A percentile compares a stretch with the other conserved stretches of the same genome.
Evolutionary conservation across 2,797 vertebrate genomes (phyloP).

Genomic region (Allobates femoralis): DNA sequence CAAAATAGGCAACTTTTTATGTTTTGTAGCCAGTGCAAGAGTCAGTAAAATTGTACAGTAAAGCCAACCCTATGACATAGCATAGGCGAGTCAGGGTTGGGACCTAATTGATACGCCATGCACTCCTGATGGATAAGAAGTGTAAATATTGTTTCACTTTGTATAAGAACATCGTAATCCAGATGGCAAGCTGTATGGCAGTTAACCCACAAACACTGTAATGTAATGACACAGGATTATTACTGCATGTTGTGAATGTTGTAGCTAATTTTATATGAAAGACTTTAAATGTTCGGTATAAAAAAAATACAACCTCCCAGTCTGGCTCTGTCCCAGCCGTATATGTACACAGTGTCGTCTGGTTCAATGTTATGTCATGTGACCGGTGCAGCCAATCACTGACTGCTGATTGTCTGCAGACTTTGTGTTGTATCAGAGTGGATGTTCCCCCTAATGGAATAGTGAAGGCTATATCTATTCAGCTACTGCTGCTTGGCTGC

Average conservation of each 20-base stretch:
- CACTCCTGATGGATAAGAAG: not conserved
- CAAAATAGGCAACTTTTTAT: not conserved
- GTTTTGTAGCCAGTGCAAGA: not conserved
- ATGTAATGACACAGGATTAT: not conserved
- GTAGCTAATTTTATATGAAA: not conserved
- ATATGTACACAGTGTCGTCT: too few species aligned
- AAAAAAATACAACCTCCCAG: too few species aligned
- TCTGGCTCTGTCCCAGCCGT: too few species aligned
- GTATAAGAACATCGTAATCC: not conserved
- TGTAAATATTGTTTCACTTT: constrained; percentile 13
- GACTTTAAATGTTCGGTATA: too few species aligned
- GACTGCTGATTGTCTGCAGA: too few species aligned
- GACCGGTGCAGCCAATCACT: too few species aligned
- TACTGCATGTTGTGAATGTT: not conserved
- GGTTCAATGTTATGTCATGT: too few species aligned
- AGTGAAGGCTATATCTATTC: too few species aligned
- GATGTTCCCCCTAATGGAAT: too few species aligned
- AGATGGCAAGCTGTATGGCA: not conserved
- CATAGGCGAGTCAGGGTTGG: not conserved
- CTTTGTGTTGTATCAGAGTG: too few species aligned
- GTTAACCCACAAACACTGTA: not conserved
- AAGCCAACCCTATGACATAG: not conserved
- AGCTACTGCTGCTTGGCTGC: too few species aligned
- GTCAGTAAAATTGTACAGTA: not conserved
- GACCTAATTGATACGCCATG: not conserved